Conservation (phyloP, 2,797 vertebrate genomes). For the Leptodactylus fallax region DNA sequence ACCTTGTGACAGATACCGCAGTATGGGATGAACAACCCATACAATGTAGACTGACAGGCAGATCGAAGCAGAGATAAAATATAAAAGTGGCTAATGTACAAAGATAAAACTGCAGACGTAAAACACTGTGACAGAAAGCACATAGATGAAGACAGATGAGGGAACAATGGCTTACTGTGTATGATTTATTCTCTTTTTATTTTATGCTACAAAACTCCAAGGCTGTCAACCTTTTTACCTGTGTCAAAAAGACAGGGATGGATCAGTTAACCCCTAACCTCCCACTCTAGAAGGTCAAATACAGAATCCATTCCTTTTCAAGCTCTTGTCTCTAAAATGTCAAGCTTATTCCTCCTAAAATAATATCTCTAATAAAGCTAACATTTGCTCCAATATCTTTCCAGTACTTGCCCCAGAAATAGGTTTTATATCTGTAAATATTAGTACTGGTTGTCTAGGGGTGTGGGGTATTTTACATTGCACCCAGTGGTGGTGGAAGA, state of each 20-base stretch:
- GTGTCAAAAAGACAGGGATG: background rate
- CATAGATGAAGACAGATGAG: conserved; percentile 59
- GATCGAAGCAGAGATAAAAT: conserved; percentile 56
- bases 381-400: background rate
- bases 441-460: background rate
- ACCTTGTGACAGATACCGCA: conserved; percentile 31
- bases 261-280: background rate
- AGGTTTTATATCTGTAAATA: background rate
- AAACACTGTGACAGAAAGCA: conserved; percentile 45
- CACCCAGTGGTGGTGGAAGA: background rate
- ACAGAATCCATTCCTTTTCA: background rate
- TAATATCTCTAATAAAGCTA: background rate
- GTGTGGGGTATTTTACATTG: background rate
- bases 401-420: background rate
- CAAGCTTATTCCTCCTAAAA: background rate
- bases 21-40: conserved; percentile 42
- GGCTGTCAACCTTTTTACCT: background rate
- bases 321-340: background rate
- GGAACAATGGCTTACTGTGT: conserved; percentile 32
- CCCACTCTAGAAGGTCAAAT: background rate
- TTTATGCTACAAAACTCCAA: conserved; percentile 23
- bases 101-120: conserved; percentile 59
- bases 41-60: conserved; percentile 60
- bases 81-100: conserved; percentile 56
- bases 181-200: conserved; percentile 46